Percentiles rank a stretch among this genome's conserved stretches.
Conservation (phyloP, 2,113 vertebrate species). For the Boulengeromyrus knoepffleri region DNA sequence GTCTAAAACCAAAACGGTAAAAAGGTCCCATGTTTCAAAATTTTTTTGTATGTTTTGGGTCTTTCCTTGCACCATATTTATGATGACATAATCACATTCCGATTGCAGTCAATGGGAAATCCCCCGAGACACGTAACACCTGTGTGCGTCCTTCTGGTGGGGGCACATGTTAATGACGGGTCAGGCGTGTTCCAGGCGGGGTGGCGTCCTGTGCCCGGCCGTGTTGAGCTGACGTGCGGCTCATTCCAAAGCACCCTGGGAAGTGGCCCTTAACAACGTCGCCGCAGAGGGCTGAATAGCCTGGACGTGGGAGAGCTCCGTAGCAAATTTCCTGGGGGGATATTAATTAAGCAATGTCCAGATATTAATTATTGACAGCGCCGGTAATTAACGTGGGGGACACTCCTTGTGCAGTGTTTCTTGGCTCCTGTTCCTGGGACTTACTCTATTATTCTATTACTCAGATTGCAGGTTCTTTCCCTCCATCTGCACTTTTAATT, state of each 20-base stretch:
- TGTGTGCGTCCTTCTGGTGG: background rate
- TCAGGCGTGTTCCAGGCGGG: background rate
- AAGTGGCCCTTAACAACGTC: background rate
- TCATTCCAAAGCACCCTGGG: background rate
- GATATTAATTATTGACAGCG: conserved; percentile 20
- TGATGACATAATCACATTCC: background rate
- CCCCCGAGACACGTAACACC: background rate
- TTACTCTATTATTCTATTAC: background rate
- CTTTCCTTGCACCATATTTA: background rate
- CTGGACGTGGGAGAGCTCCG: background rate
- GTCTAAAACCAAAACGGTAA: background rate
- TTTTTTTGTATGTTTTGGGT: background rate
- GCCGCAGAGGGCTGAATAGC: background rate
- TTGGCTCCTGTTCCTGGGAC: background rate
- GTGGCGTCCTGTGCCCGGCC: background rate
- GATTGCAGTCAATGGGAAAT: background rate
- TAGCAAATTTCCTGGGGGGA: conserved; percentile 4
- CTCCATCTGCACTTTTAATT: conserved; percentile 7
- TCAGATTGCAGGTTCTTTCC: background rate
- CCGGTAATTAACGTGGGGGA: conserved; percentile 4
- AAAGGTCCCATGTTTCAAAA: background rate
- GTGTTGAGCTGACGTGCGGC: background rate
- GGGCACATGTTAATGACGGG: background rate
- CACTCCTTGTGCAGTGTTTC: background rate
- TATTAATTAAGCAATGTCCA: conserved; percentile 21